Percentiles rank a stretch among this genome's conserved stretches.
phyloP scores from a whole-genome alignment of 2,113 vertebrate genomes.

The Thalassarche chlororhynchos region DNA sequence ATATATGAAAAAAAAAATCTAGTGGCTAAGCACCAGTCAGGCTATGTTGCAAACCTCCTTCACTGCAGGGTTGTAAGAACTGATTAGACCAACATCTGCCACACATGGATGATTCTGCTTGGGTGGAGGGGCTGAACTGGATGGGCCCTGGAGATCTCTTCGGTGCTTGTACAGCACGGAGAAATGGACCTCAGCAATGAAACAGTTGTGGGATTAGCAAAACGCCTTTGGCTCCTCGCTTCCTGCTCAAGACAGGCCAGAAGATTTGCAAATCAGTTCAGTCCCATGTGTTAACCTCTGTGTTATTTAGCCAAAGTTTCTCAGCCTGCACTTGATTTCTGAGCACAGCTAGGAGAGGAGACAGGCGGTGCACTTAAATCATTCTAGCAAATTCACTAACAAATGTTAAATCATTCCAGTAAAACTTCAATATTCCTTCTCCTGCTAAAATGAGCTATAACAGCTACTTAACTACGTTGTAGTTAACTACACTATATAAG shows the following conservation, averaged over 20 bases:
- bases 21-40: background rate
- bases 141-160: background rate
- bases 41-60: background rate
- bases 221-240: background rate
- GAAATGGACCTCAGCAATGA: background rate
- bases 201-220: background rate
- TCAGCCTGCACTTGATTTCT: background rate
- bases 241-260: background rate
- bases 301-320: background rate
- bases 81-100: background rate
- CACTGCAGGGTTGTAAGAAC: background rate
- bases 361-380: background rate
- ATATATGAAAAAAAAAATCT: background rate
- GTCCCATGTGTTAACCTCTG: background rate
- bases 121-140: background rate
- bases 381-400: background rate
- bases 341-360: background rate
- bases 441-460: conserved; percentile 9
- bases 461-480: background rate
- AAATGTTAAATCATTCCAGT: conserved; percentile 9
- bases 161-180: background rate
- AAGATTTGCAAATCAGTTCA: background rate
- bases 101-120: background rate
- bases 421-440: conserved; percentile 6
- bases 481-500: background rate